These are phyloP conservation scores for Micrastur ruficollis DNA, from an alignment of 2,797 vertebrate species.

Conservation along the genomic window DNA sequence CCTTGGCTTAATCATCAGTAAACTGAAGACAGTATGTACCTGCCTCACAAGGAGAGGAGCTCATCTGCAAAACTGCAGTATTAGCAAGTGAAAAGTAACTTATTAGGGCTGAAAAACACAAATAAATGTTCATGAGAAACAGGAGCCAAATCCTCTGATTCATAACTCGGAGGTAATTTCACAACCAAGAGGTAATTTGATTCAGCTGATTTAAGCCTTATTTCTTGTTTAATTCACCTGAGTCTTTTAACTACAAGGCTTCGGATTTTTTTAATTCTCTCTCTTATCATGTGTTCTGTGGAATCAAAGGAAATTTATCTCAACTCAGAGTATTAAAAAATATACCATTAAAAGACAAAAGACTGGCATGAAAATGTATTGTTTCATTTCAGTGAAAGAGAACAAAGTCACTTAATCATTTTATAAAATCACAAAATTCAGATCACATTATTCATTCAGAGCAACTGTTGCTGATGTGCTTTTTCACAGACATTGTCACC, in stretches of 20 bases:
- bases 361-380: conserved; percentile 48
- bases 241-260: conserved; percentile 32
- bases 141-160: conserved; percentile 24
- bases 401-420: conserved; percentile 59
- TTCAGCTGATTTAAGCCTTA: conserved; percentile 51
- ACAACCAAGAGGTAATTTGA: conserved; percentile 50
- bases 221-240: conserved; percentile 38
- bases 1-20: background rate
- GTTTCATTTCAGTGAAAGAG: conserved; percentile 58
- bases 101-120: conserved; percentile 31
- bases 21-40: background rate
- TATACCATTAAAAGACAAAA: conserved; percentile 48
- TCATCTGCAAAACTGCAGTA: background rate
- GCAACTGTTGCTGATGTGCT: conserved; percentile 1
- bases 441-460: conserved; percentile 47
- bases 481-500: background rate
- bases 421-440: conserved; percentile 59
- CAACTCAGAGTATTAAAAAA: conserved; percentile 52
- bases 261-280: conserved; percentile 26
- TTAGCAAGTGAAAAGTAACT: conserved; percentile 1
- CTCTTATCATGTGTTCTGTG: background rate
- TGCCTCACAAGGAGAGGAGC: background rate
- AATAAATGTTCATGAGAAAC: conserved; percentile 45
- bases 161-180: conserved; percentile 32
- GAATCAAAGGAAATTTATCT: conserved; percentile 71